Evolutionary conservation across 2,113 vertebrate species (phyloP), one percentile per base, ranked within the genome.

Genomic region (Okapia johnstoni): DNA sequence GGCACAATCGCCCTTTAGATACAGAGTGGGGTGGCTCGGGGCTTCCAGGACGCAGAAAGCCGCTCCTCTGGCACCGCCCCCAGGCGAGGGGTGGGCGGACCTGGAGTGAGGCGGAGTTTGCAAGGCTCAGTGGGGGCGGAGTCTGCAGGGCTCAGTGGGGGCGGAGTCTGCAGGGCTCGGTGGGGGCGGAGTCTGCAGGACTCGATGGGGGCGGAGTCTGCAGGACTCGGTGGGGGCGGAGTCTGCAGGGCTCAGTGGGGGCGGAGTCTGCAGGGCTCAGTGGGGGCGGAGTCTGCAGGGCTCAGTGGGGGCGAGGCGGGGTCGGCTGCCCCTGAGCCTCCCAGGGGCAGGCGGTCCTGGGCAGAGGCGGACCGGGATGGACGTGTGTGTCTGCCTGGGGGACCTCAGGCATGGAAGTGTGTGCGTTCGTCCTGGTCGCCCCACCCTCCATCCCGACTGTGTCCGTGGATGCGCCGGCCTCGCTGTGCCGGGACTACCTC

Each of bases 1-100:
- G 84, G 83, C 25, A 97, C 60, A 96, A 48, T 76, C 13, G 14
- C 48, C 46, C 86, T 86, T 85, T 94, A 63, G 76, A 93, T 19
- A 58, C 43, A 58, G 80, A 54, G 4, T 0, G 0, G 8, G 33
- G n/a, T 43, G 87, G 54, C 40, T n/a, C 4, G 12, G 40, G 92
- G 28, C 52, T 96, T 54, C 66, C 26, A 21, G 50, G 77, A 77
- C 80, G 46, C 14, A 28, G 93, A 19, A 57, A 43, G 46, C 81
- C 16, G 9, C 9, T 70, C 63, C n/a, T 36, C 63, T 70, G 63
- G 63, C n/a, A 36, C 63, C 63, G 17, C 33, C 63, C 16, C 63
- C 8, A 36, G 63, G 63, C 33, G 33, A 33, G 66, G 17, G n/a
- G 23, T 28, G n/a, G 26, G 26, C 40, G 26, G 61, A 7, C 76